A percentile compares a stretch with the other conserved stretches of the same genome.
These are phyloP conservation scores for Sicus ferrugineus DNA, from an alignment of 2,888 invertebrate genomes.

Conservation along the genomic window DNA sequence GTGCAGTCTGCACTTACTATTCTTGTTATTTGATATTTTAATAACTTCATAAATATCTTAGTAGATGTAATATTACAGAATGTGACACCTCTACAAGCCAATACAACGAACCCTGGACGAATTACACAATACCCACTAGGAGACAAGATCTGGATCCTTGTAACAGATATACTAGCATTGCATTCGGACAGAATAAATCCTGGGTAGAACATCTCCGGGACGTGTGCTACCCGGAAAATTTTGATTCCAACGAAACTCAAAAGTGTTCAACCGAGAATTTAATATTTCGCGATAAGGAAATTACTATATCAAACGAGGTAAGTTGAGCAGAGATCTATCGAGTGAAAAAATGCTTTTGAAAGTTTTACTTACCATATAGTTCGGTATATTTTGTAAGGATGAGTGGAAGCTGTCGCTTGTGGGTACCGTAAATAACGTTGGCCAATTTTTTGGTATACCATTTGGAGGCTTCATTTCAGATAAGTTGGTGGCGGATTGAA, in stretches of 20 bases:
- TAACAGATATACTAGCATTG: constrained; percentile 59
- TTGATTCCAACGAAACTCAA: constrained; percentile 58
- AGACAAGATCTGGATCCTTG: constrained; percentile 65
- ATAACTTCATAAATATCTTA: constrained; percentile 39
- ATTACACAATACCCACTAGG: constrained; percentile 62
- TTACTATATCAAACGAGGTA: constrained; percentile 74
- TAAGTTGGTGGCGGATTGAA: constrained; percentile 64
- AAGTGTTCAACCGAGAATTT: constrained; percentile 66
- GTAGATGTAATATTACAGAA: constrained; percentile 63
- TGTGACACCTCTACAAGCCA: constrained; percentile 55
- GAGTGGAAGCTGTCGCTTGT: constrained; percentile 78
- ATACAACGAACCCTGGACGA: constrained; percentile 66
- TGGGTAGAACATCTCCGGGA: constrained; percentile 21
- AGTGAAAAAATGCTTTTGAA: not conserved
- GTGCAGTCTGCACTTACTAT: too few relatives aligned
- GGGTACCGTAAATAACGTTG: constrained; percentile 77
- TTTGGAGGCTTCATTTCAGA: constrained; percentile 73
- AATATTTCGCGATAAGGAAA: constrained; percentile 68
- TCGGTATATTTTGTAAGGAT: constrained; percentile 59
- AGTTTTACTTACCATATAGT: constrained; percentile 42
- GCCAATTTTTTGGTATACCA: constrained; percentile 77
- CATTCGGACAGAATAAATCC: constrained; percentile 36
- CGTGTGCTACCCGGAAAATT: constrained; percentile 63
- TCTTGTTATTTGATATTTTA: not conserved
- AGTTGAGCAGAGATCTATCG: constrained; percentile 52